Percentiles rank a stretch among this genome's conserved stretches.
Evolutionary conservation across 1,140 invertebrate species (phyloP).

Genomic region (Drosophila littoralis): DNA sequence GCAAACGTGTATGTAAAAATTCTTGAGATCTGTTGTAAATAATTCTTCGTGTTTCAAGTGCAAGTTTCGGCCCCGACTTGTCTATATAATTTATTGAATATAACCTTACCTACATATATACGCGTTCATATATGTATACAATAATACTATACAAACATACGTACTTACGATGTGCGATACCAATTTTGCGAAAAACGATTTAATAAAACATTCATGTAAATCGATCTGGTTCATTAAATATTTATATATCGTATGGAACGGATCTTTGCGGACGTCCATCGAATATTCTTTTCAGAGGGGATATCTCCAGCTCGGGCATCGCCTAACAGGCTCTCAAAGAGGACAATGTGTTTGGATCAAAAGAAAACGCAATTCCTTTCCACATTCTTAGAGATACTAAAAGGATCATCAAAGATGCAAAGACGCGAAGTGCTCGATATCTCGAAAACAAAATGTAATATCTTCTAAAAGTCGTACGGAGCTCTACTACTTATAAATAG

Average conservation of each 20-base stretch:
- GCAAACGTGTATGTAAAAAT: slow-evolving; percentile 32
- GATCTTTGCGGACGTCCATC: no score
- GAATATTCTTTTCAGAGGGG: not conserved
- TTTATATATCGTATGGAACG: no score
- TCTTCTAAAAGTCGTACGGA: no score
- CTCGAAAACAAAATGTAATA: no score
- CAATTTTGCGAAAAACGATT: slow-evolving; percentile 67
- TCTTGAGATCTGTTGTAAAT: slow-evolving; percentile 66
- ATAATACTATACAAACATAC: slow-evolving; percentile 32
- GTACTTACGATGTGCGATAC: slow-evolving; percentile 46
- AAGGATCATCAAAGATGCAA: no score
- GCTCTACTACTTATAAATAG: no score
- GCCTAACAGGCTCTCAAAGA: not conserved
- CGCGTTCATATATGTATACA: not conserved
- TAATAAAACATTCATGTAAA: slow-evolving; percentile 52
- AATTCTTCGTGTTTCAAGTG: slow-evolving; percentile 66
- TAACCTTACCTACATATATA: slow-evolving; percentile 25
- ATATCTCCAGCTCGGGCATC: not conserved
- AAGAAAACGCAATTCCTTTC: no score
- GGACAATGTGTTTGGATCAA: not conserved
- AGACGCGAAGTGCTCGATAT: no score
- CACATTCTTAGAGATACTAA: no score
- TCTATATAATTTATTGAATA: slow-evolving; percentile 76
- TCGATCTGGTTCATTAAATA: no score
- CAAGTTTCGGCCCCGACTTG: slow-evolving; percentile 45